Evolutionary conservation across 2,113 vertebrate genomes (phyloP).

Genomic region (Entomyzon cyanotis): DNA sequence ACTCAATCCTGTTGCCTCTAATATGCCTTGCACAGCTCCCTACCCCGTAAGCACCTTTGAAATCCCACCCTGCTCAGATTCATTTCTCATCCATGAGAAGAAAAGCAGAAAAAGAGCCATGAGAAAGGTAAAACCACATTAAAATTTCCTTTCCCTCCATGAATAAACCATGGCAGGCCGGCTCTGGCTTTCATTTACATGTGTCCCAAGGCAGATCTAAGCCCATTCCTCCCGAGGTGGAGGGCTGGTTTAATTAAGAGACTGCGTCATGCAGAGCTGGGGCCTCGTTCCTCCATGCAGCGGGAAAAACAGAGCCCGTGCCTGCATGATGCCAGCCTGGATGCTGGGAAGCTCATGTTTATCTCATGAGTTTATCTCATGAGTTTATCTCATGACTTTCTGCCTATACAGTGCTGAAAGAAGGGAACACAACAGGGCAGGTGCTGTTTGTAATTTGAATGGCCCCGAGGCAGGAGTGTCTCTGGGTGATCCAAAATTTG

Average conservation of each 20-base stretch:
- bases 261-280: background rate
- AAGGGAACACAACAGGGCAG: accelerated
- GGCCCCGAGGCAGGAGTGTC: background rate
- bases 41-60: accelerated
- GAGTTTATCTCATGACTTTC: background rate
- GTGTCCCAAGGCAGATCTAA: conserved; percentile 23
- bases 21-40: background rate
- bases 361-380: background rate
- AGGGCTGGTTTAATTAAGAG: conserved; percentile 36
- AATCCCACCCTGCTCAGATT: background rate
- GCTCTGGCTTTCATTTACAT: conserved; percentile 35
- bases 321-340: background rate
- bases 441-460: background rate
- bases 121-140: background rate
- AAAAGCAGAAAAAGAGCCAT: background rate
- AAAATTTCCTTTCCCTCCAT: background rate
- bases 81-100: background rate
- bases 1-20: background rate
- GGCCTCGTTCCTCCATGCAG: background rate
- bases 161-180: background rate
- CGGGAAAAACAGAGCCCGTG: background rate
- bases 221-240: background rate
- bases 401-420: background rate
- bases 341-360: conserved; percentile 23
- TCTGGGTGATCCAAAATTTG: background rate